These are phyloP conservation scores for Protaetia brevitarsis DNA, from an alignment of 1,140 invertebrate species.

Conservation along the genomic window DNA sequence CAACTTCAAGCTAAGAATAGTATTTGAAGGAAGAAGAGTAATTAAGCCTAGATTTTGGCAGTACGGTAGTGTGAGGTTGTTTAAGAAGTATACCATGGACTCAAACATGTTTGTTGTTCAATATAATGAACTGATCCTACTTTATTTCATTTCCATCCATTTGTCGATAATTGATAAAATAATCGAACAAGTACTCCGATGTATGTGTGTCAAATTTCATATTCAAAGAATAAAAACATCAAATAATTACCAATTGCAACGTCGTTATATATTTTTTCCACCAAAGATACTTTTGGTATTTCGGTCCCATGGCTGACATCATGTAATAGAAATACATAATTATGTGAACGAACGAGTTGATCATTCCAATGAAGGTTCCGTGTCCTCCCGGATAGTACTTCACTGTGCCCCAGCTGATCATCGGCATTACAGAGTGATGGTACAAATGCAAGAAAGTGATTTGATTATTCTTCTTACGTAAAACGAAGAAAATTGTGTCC, in stretches of 20 bases:
- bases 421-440: slow-evolving; percentile 82
- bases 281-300: slow-evolving; percentile 72
- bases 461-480: slow-evolving; percentile 81
- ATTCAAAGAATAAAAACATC: no score
- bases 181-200: no score
- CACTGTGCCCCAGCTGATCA: slow-evolving; percentile 73
- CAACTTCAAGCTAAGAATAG: no score
- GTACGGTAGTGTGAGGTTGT: no score
- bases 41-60: no score
- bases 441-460: slow-evolving; percentile 88
- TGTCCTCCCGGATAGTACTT: slow-evolving; percentile 79
- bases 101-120: no score
- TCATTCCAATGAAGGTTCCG: slow-evolving; percentile 71
- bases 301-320: slow-evolving; percentile 69
- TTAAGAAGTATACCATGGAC: no score
- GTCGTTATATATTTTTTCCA: slow-evolving; percentile 82
- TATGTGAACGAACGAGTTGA: slow-evolving; percentile 84
- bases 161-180: no score
- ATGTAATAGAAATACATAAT: slow-evolving; percentile 83
- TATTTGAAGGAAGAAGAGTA: no score
- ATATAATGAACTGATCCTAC: no score
- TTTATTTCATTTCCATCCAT: no score
- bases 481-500: slow-evolving; percentile 87
- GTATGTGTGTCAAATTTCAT: no score
- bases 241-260: slow-evolving; percentile 79